These are phyloP conservation scores for Menidia menidia DNA, from an alignment of 2,797 vertebrate species.

Conservation along the genomic window DNA sequence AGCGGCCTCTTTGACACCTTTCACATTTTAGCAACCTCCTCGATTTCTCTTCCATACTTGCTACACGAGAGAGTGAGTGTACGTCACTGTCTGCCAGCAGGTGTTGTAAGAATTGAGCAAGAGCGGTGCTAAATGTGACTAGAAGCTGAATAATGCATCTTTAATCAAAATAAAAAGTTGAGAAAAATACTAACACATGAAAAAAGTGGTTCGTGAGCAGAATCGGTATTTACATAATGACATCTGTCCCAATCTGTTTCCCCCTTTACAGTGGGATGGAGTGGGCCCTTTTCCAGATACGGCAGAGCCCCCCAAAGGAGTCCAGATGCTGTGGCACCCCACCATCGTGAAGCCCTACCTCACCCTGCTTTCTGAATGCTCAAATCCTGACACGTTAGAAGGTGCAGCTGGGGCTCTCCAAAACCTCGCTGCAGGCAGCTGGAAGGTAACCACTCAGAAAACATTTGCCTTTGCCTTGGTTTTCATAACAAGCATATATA, in stretches of 20 bases:
- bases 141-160: not conserved
- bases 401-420: conserved; percentile 97
- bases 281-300: conserved; percentile 96
- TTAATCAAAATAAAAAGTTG: not conserved
- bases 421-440: conserved; percentile 98
- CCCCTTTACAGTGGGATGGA: conserved; percentile 92
- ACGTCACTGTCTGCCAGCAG: not conserved
- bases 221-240: not conserved
- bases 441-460: conserved; percentile 87
- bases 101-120: not conserved
- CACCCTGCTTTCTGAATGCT: conserved; percentile 99
- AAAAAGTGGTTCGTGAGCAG: not conserved
- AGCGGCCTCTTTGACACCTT: not conserved
- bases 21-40: not conserved
- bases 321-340: conserved; percentile 99
- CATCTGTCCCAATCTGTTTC: conserved; percentile 2
- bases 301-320: conserved; percentile 95
- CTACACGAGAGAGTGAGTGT: too few relatives aligned
- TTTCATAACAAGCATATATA: too few relatives aligned
- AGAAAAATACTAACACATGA: not conserved
- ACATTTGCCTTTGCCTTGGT: not conserved
- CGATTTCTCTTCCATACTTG: not conserved
- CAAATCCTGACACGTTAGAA: conserved; percentile 98
- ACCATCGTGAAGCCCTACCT: conserved; percentile 99
- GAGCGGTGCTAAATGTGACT: not conserved